These are phyloP conservation scores for Electrona antarctica DNA, from an alignment of 2,113 vertebrate genomes.

Conservation along the genomic window DNA sequence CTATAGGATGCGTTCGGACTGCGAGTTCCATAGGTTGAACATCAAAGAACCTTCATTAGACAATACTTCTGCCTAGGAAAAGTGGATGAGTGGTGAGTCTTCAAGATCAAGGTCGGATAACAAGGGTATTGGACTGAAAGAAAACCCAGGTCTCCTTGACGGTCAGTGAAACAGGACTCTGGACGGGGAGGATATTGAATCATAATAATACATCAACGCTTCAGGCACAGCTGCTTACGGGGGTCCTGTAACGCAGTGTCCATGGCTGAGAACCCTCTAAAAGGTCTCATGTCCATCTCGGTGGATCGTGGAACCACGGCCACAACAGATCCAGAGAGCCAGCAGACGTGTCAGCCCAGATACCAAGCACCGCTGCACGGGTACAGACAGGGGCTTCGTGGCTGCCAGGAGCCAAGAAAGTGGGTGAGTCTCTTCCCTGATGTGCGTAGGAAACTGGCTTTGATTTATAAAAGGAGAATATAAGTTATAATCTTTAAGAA, in stretches of 20 bases:
- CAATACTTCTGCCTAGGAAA: neutral
- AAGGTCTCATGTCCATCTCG: conserved; percentile 53
- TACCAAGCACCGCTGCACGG: conserved; percentile 15
- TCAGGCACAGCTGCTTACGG: neutral
- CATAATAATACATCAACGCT: neutral
- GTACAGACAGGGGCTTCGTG: conserved; percentile 29
- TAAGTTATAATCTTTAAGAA: no score
- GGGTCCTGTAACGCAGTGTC: neutral
- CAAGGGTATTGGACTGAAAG: neutral
- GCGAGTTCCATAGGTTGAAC: neutral
- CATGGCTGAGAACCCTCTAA: conserved; percentile 68
- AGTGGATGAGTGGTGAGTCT: neutral
- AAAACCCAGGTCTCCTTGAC: conserved; percentile 4
- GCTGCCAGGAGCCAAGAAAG: conserved; percentile 57
- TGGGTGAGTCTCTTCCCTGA: conserved; percentile 74
- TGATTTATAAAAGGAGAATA: no score
- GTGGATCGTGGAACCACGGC: conserved; percentile 50
- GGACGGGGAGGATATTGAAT: neutral
- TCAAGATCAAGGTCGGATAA: neutral
- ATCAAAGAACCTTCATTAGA: neutral
- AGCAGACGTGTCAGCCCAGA: conserved; percentile 5
- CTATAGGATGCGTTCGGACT: neutral
- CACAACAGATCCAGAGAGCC: conserved; percentile 38
- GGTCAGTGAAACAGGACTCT: conserved; percentile 16
- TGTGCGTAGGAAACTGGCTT: neutral